Base-by-base conservation (phyloP, 2,888 invertebrate genomes). In the Plagiodera versicolora region DNA sequence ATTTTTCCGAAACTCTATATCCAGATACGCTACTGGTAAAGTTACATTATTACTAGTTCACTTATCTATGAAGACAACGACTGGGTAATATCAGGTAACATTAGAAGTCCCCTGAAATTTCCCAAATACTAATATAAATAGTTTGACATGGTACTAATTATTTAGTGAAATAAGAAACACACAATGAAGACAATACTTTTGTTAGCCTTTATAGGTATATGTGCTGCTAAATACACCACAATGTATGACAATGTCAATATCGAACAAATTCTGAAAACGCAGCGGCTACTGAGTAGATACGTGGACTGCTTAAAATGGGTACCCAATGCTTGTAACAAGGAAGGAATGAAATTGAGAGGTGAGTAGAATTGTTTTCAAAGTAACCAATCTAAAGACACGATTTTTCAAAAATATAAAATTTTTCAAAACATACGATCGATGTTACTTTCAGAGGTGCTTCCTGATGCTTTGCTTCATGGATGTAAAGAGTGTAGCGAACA, bases 321-420 rank as follows among this genome's bases (percentile, higher is more conserved):
- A 17, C 81, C 79, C 62, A 87, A 87, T 9, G 85, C 83, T 52
- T 91, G 91, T 76, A 89, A 86, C 2, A 82, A 88, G 8, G 90
- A 91, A 72, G 90, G 86, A 59, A 84, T 85, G 68, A 86, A 88
- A 78, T 79, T 92, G 8, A 90, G 88, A 82, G 83, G 91, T 91
- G 77, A 83, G 85, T 35, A 24, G 24, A 24, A 24, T 6, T 24
- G 24, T 24, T 24, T 24, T n/a, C n/a, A n/a, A n/a, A n/a, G n/a
- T n/a, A n/a, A n/a, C n/a, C n/a, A n/a, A n/a, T n/a, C n/a, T n/a
- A n/a, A n/a, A n/a, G n/a, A n/a, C 5, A 8, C 11, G 32, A 32
- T 10, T 32, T 10, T 28, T 28, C 28, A n/a, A 24, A 24, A 24
- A 24, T 24, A 24, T 24, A 6, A 24, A 24, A 32, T 18, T 56